Percentiles rank a stretch among this genome's conserved stretches.
Evolutionary conservation across 2,797 vertebrate species (phyloP).

Genomic region (Microhierax caerulescens): DNA sequence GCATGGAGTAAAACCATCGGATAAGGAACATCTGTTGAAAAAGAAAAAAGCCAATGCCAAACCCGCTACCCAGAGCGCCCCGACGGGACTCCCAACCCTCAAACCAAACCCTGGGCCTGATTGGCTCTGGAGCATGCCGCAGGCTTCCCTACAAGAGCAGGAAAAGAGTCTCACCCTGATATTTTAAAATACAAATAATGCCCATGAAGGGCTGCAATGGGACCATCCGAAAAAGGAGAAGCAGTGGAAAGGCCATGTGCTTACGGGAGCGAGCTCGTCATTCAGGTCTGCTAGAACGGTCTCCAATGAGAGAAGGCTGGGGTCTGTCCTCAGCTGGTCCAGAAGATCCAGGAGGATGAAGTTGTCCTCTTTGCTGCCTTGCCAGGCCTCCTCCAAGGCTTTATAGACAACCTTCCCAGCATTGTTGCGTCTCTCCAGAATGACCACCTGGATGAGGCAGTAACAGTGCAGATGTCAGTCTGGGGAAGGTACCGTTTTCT

Average conservation of each 20-base stretch:
- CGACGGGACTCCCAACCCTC: not conserved
- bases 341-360: conserved; percentile 86
- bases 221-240: not conserved
- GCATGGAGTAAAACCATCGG: conserved; percentile 86
- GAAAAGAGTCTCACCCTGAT: not conserved
- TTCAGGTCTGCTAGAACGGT: conserved; percentile 87
- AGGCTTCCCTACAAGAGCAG: not conserved
- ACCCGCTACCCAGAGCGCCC: not conserved
- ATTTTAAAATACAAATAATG: not conserved
- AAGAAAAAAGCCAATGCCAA: not conserved
- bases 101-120: not conserved
- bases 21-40: conserved; percentile 86
- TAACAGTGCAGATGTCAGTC: not conserved
- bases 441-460: conserved; percentile 82
- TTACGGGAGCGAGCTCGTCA: conserved; percentile 92
- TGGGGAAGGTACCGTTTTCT: not conserved
- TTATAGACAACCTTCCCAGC: conserved; percentile 86
- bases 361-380: conserved; percentile 86
- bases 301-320: conserved; percentile 85
- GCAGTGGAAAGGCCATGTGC: not conserved
- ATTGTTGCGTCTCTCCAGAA: conserved; percentile 88
- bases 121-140: rapidly evolving
- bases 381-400: conserved; percentile 85
- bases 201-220: rapidly evolving
- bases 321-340: conserved; percentile 86